A percentile compares a stretch with the other conserved stretches of the same genome.
Conservation (phyloP, 2,113 vertebrate genomes). For the Siniperca knerii region DNA sequence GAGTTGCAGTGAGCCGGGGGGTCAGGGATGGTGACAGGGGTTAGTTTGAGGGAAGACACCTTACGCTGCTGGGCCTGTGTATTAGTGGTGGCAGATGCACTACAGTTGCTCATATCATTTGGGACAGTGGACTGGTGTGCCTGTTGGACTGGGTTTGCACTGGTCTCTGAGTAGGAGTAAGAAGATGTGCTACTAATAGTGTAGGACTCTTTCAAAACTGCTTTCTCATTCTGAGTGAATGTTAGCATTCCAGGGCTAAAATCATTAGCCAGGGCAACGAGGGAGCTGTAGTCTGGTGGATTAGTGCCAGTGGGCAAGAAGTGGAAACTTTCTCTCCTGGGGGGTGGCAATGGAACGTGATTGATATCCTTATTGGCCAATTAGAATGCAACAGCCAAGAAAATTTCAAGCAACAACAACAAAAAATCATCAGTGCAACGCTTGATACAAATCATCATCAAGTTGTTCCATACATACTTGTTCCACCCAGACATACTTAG, state of each 20-base stretch:
- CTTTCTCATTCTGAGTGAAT: constrained; percentile 70
- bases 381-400: constrained; percentile 85
- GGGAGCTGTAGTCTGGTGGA: constrained; percentile 75
- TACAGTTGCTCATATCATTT: constrained; percentile 20
- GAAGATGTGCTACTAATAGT: constrained; percentile 86
- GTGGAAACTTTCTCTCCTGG: constrained; percentile 89
- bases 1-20: constrained; percentile 78
- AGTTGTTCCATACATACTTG: neutral
- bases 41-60: constrained; percentile 90
- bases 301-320: constrained; percentile 79
- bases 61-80: constrained; percentile 86
- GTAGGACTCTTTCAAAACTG: constrained; percentile 80
- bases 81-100: constrained; percentile 78
- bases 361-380: constrained; percentile 84
- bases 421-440: constrained; percentile 51
- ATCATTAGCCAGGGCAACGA: constrained; percentile 62
- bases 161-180: constrained; percentile 81
- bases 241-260: constrained; percentile 67
- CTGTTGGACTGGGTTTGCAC: constrained; percentile 62
- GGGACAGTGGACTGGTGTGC: constrained; percentile 48
- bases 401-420: constrained; percentile 78
- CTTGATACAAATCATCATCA: constrained; percentile 33
- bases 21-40: constrained; percentile 84
- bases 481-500: too few relatives aligned
- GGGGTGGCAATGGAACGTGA: constrained; percentile 88